phyloP scores from a whole-genome alignment of 2,797 vertebrate genomes.

The Aplochiton taeniatus region DNA sequence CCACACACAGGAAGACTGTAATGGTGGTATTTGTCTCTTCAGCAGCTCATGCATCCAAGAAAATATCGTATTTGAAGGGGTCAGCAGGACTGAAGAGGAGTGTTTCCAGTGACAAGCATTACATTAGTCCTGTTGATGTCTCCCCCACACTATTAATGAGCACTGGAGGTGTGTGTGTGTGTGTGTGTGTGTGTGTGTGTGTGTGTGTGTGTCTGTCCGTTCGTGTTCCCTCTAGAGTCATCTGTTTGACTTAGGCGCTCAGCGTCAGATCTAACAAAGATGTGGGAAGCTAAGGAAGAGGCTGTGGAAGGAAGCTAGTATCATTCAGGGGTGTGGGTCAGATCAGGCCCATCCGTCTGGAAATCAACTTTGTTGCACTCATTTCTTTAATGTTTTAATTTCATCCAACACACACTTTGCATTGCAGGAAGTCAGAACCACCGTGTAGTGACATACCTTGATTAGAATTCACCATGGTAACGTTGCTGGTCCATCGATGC shows the following conservation, averaged over 20 bases:
- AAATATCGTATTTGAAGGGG: too few relatives aligned
- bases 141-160: background rate
- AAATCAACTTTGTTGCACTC: too few relatives aligned
- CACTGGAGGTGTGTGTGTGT: background rate
- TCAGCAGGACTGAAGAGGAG: too few relatives aligned
- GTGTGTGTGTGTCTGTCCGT: slow-evolving; percentile 1
- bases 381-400: background rate
- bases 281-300: slow-evolving; percentile 22
- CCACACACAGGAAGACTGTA: background rate
- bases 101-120: background rate
- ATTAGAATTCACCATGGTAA: slow-evolving; percentile 10
- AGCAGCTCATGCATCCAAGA: background rate
- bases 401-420: background rate
- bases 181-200: background rate
- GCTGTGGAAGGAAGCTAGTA: slow-evolving; percentile 13
- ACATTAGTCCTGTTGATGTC: too few relatives aligned
- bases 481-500: background rate
- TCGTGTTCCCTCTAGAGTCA: background rate
- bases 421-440: too few relatives aligned
- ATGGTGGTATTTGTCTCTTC: background rate
- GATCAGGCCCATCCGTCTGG: slow-evolving; percentile 23
- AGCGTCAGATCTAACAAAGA: slow-evolving; percentile 33
- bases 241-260: slow-evolving; percentile 35
- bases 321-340: slow-evolving; percentile 22
- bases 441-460: background rate